Evolutionary conservation across 2,797 vertebrate species (phyloP).

Genomic region (Poecilia wingei): DNA sequence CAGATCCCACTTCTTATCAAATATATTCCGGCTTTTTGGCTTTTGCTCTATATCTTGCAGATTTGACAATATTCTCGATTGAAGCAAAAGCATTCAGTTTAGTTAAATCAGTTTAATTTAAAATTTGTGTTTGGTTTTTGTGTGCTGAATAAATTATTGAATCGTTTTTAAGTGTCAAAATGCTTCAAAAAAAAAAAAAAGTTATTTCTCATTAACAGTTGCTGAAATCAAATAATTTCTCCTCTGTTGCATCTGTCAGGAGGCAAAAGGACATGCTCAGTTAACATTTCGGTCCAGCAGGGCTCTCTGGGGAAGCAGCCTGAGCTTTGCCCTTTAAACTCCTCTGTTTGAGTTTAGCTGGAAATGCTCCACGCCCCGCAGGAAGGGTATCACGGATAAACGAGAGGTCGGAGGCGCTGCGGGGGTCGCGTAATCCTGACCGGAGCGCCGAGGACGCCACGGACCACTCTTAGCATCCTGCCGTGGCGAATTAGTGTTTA

Average conservation of each 20-base stretch:
- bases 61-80: neutral
- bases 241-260: neutral
- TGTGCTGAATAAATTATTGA: neutral
- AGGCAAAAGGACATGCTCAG: neutral
- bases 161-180: neutral
- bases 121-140: neutral
- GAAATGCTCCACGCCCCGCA: neutral
- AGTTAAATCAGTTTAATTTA: neutral
- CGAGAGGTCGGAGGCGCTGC: slow-evolving; percentile 33
- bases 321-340: neutral
- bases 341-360: slow-evolving; percentile 34
- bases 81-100: neutral
- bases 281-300: slow-evolving; percentile 14
- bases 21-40: neutral
- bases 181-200: neutral
- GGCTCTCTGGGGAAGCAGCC: slow-evolving; percentile 22
- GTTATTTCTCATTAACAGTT: neutral
- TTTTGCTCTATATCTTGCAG: neutral
- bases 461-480: slow-evolving; percentile 16
- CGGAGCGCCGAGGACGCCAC: neutral
- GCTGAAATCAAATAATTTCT: neutral
- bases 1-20: neutral
- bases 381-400: slow-evolving; percentile 56
- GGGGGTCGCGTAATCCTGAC: slow-evolving; percentile 24
- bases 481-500: slow-evolving; percentile 26